These are phyloP conservation scores for Varanus salvator DNA, from an alignment of 2,113 vertebrate species.

Conservation along the genomic window DNA sequence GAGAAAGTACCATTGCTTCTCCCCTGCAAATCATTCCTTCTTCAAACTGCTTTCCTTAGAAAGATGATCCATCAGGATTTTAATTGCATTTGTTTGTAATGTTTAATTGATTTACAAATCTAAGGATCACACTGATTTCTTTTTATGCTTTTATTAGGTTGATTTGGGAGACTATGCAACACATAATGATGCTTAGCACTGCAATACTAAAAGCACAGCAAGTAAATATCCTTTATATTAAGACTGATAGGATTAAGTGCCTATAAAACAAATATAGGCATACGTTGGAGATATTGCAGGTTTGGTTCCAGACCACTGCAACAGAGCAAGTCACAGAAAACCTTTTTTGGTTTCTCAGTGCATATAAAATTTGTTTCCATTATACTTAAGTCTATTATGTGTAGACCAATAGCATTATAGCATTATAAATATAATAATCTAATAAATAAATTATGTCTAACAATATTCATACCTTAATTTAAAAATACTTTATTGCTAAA, in stretches of 20 bases:
- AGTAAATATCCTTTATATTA: conserved; percentile 57
- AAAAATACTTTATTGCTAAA: no score
- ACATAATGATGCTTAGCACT: conserved; percentile 43
- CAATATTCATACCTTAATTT: no score
- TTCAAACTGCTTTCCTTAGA: not conserved
- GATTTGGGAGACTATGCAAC: conserved; percentile 58
- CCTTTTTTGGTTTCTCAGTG: no score
- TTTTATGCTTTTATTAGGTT: conserved; percentile 56
- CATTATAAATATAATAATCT: no score
- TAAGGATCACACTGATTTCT: not conserved
- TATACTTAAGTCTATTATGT: no score
- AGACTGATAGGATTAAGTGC: not conserved
- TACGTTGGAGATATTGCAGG: no score
- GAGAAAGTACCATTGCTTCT: not conserved
- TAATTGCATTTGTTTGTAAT: not conserved
- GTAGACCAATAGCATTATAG: no score
- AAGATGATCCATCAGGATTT: not conserved
- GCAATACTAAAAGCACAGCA: conserved; percentile 56
- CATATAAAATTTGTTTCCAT: no score
- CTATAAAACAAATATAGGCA: not conserved
- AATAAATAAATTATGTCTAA: no score
- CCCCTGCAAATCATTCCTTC: not conserved
- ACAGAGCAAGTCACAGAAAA: no score
- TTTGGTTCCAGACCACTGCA: no score
- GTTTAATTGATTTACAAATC: not conserved